Conservation (phyloP, 2,113 vertebrate species). For the Oreochromis spilurus region DNA sequence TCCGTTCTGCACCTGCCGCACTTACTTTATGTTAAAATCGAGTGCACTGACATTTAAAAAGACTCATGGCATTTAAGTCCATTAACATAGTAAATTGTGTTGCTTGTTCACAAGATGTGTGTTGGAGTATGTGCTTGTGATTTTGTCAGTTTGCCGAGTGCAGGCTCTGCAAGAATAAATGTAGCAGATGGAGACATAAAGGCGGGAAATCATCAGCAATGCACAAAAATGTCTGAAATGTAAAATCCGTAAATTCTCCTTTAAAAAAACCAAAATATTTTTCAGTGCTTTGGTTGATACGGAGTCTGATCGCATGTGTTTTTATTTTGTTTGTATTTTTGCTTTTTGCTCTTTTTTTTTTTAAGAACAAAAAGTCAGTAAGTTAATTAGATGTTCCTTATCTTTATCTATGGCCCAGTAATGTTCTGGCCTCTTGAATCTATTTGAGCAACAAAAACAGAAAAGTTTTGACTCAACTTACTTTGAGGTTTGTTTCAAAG, state of each 20-base stretch:
- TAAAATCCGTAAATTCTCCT: rapidly evolving
- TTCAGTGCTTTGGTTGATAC: background rate
- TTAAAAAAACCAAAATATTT: background rate
- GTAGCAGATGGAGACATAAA: background rate
- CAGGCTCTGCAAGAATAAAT: background rate
- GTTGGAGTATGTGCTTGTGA: background rate
- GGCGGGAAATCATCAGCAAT: background rate
- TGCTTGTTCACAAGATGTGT: background rate
- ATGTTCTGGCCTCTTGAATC: background rate
- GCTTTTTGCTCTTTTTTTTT: background rate
- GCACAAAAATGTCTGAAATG: background rate
- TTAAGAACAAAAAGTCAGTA: background rate
- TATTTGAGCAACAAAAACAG: background rate
- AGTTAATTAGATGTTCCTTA: background rate
- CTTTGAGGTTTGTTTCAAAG: background rate
- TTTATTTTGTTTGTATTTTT: background rate
- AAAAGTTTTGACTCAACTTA: background rate
- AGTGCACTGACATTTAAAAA: constrained; percentile 49
- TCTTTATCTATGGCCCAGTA: background rate
- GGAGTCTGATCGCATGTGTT: background rate
- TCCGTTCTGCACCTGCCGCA: constrained; percentile 8
- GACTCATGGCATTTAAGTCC: constrained; percentile 44
- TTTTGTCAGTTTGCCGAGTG: constrained; percentile 3
- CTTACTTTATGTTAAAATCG: constrained; percentile 3
- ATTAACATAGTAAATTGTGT: constrained; percentile 47